Base-by-base conservation (phyloP, 2,113 vertebrate species). In the Menidia beryllina region DNA sequence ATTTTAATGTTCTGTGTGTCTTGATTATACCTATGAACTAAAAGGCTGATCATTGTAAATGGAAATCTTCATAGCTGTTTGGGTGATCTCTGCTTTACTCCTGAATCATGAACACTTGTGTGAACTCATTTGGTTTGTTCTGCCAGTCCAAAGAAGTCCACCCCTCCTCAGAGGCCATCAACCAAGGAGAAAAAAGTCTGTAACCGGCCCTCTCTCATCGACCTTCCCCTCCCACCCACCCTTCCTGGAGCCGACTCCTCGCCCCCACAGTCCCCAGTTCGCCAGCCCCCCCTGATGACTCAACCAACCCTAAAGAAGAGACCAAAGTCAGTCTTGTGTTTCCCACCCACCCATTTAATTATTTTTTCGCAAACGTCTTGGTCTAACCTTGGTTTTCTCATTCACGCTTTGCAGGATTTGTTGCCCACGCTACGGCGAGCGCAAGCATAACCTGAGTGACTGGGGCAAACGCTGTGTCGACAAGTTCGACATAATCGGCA, bases 381-480 rank as follows among this genome's bases (percentile, higher is more conserved):
- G 10, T 19, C 20, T 52, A 49, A 21, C 0, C 20, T 43, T 20
- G 34, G 17, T 39, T 12, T 41, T 55, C 24, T 51, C 63, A 52
- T 60, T 47, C 10, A 2, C 78, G 43, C 4, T 60, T 55, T 74
- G 3, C 77, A 99, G 97, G 97, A 97, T 99, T 92, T 99, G 98
- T 89, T 97, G 96, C 81, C 96, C 97, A 43, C 96, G 97, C n/a
- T 98, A 98, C 0, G 98, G 98, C 57, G 98, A 99, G 87, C 95
- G 96, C 89, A 96, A 96, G 54, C 97, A 99, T 77, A 98, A 95
- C 1, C 95, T 96, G 83, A 98, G 95, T 1, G 98, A 98, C 91
- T 99, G 98, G 97, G 98, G 97, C 9, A 99, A 99, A 72, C 96
- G 97, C 24, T 98, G 98, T 10, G 98, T 99, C 70, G 98, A 99